Base-by-base conservation (phyloP, 92 coral and sea anemone genomes). In the Phymanthus crucifer region DNA sequence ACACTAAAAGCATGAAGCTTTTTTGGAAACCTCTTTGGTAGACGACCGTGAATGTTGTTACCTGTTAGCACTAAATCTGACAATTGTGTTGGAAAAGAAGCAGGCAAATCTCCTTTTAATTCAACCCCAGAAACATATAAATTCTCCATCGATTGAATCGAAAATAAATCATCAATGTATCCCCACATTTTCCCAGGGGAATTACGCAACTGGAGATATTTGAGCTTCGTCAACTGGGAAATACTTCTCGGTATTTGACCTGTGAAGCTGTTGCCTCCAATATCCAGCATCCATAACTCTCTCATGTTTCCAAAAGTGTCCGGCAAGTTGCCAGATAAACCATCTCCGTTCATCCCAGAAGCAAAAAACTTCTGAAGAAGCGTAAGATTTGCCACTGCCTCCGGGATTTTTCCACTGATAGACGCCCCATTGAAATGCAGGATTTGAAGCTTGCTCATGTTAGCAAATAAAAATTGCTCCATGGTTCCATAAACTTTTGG, bases 171-270 rank as follows among this genome's bases (percentile, higher is more conserved):
- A 1, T 80, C 84, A 3, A 87, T 57, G 26, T 75, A 21, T n/a
- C 91, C 89, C 32, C 70, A 64, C 69, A 90, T 83, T n/a, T 21
- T 69, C 3, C 80, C 75, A 29, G 83, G 91, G 19, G 87, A 56
- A 8, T 36, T 57, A 32, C 87, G 84, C 0, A 89, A 83, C 69
- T 89, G 85, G 21, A 89, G 54, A 36, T 76, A 89, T 16, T 36
- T 47, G 16, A 89, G 61, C 32, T 77, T 78, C 56, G 31, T 52
- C 18, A 89, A 45, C 61, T 52, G 73, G 23, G 84, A 33, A 32
- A 89, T 82, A 32, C 87, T 86, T 16, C 78, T 48, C 18, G 93
- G 93, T 66, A 89, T 72, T 74, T 31, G 38, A 12, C 93, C 93
- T 33, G 79, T 74, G 9, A 89, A 73, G 3, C 69, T 73, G 43